A percentile compares a stretch with the other conserved stretches of the same genome.
phyloP scores from a whole-genome alignment of 2,797 vertebrate genomes.

The Enteromius treurensis region DNA sequence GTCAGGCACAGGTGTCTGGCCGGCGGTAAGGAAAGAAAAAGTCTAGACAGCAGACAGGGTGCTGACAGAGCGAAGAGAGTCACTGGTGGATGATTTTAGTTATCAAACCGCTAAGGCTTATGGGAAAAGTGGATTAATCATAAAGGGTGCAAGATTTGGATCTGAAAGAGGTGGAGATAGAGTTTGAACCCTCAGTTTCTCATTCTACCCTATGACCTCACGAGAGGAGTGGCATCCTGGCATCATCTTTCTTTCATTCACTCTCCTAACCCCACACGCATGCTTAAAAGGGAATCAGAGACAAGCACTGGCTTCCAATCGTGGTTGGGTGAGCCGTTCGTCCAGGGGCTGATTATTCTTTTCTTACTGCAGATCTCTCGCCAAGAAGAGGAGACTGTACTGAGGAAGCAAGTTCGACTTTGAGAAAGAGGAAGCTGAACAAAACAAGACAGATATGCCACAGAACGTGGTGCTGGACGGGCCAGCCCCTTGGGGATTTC shows the following conservation, averaged over 20 bases:
- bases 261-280: conserved; percentile 50
- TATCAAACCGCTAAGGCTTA: conserved; percentile 7
- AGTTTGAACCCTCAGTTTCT: conserved; percentile 53
- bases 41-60: conserved; percentile 8
- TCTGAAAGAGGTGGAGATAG: conserved; percentile 48
- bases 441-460: conserved; percentile 74
- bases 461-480: conserved; percentile 84
- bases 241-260: conserved; percentile 56
- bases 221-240: conserved; percentile 60
- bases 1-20: conserved; percentile 44
- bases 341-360: conserved; percentile 38
- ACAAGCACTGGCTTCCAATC: conserved; percentile 57
- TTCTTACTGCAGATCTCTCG: conserved; percentile 12
- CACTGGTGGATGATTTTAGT: conserved; percentile 14
- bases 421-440: conserved; percentile 1
- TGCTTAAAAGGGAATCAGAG: conserved; percentile 55
- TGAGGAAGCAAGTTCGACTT: conserved; percentile 12
- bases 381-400: conserved; percentile 16
- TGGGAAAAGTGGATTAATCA: conserved; percentile 11
- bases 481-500: conserved; percentile 87
- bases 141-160: conserved; percentile 19
- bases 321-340: conserved; percentile 24
- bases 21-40: background rate
- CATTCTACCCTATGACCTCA: conserved; percentile 60
- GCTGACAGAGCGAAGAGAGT: conserved; percentile 8